Evolutionary conservation across 2,888 invertebrate species (phyloP).

Genomic region (Nectonema munidae): DNA sequence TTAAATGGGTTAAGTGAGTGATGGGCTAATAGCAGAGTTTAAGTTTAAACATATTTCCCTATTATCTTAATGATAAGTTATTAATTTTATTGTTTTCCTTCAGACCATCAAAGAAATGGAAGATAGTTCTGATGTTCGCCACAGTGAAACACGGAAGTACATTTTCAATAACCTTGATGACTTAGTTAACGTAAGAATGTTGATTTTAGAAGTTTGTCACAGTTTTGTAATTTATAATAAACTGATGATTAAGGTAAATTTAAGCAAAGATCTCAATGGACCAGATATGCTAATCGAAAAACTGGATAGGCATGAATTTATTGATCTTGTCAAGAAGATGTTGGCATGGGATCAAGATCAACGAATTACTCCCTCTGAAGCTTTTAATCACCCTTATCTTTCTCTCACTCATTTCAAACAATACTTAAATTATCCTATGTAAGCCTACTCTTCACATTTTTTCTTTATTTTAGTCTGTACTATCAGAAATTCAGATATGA

Average conservation of each 20-base stretch:
- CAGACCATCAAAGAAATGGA: conserved; percentile 95
- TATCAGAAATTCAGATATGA: no score
- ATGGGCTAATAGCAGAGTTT: no score
- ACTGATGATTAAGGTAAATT: conserved; percentile 69
- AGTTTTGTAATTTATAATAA: background rate
- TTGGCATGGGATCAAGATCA: conserved; percentile 83
- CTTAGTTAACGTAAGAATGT: conserved; percentile 30
- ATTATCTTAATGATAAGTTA: no score
- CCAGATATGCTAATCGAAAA: conserved; percentile 81
- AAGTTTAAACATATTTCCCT: no score
- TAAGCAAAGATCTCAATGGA: conserved; percentile 80
- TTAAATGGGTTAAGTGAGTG: no score
- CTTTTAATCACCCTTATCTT: conserved; percentile 66
- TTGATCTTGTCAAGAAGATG: conserved; percentile 86
- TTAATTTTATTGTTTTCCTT: conserved; percentile 23
- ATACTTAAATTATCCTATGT: no score
- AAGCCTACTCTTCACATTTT: no score
- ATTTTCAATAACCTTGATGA: conserved; percentile 97
- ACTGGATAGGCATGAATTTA: conserved; percentile 77
- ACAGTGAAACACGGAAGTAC: conserved; percentile 94
- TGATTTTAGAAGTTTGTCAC: background rate
- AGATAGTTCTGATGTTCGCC: conserved; percentile 76
- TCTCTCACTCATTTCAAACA: no score
- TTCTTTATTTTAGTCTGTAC: no score
- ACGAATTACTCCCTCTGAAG: conserved; percentile 72